phyloP scores from a whole-genome alignment of 2,888 invertebrate species.

The Spatulosminthurus flaviceps region DNA sequence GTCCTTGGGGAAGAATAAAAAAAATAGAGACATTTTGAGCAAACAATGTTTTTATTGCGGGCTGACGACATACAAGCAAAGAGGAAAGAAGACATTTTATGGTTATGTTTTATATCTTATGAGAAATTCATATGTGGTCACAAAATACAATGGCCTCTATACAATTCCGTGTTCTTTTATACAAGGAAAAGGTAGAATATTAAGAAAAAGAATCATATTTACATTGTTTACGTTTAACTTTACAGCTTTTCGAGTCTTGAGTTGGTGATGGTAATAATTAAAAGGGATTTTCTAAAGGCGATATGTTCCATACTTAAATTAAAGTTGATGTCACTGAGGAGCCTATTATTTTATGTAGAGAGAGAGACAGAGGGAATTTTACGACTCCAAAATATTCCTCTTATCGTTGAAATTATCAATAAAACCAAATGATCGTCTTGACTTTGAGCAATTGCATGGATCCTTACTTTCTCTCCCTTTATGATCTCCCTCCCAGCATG shows the following conservation, averaged over 20 bases:
- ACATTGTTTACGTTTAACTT: not conserved
- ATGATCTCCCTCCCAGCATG: not conserved
- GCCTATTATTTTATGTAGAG: constrained; percentile 2
- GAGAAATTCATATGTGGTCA: constrained; percentile 9
- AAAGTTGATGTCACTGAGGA: constrained; percentile 21
- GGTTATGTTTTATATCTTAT: not conserved
- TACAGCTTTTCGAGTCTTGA: not conserved
- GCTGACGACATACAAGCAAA: constrained; percentile 1
- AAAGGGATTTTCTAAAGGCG: constrained; percentile 20
- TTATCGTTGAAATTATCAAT: constrained; percentile 34
- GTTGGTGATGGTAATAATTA: constrained; percentile 23
- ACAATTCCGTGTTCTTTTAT: no score
- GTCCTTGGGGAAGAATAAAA: no score
- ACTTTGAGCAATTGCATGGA: constrained; percentile 34
- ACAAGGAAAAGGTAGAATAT: no score
- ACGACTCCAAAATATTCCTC: constrained; percentile 10
- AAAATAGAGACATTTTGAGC: no score
- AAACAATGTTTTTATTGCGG: not conserved
- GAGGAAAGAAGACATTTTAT: constrained; percentile 3
- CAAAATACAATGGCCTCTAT: not conserved
- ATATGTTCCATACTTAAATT: constrained; percentile 16
- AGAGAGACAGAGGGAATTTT: no score
- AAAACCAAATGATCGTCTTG: constrained; percentile 32
- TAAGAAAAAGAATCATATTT: not conserved
- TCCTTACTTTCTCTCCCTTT: constrained; percentile 1